Evolutionary conservation across 35 echinoderm and acorn worm species (phyloP).

Genomic region (Heliocidaris tuberculata): DNA sequence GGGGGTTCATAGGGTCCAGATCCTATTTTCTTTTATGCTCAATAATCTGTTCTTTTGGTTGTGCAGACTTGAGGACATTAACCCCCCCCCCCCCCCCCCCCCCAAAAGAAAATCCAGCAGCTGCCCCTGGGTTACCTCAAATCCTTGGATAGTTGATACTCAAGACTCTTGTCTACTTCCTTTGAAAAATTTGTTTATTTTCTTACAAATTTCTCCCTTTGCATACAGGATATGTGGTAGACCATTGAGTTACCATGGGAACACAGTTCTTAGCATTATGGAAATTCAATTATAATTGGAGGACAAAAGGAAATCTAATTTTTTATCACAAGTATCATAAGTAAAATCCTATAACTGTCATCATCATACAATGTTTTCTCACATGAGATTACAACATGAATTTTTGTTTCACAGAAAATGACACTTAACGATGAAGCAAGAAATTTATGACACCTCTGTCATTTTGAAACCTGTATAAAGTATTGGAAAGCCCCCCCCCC

Average conservation of each 20-base stretch:
- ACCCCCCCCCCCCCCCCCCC: too few species aligned
- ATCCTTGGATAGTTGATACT: too few species aligned
- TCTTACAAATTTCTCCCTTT: neutral
- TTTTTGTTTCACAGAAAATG: neutral
- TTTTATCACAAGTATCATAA: neutral
- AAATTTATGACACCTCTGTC: too few species aligned
- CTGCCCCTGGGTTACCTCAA: too few species aligned
- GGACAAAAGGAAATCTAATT: neutral
- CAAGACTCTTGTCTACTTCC: neutral
- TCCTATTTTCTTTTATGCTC: too few species aligned
- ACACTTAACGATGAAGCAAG: neutral
- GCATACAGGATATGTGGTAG: neutral
- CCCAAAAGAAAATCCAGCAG: too few species aligned
- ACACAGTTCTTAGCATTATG: neutral
- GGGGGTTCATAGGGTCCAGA: too few species aligned
- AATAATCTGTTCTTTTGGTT: too few species aligned
- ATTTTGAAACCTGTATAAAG: too few species aligned
- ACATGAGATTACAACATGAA: neutral
- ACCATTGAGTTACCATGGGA: neutral
- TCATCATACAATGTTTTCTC: neutral
- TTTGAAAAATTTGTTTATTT: neutral
- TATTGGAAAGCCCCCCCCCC: too few species aligned
- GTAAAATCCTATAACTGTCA: neutral
- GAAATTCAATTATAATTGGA: neutral
- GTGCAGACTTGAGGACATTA: too few species aligned